Percentiles rank a stretch among this genome's conserved stretches.
Evolutionary conservation across 2,797 vertebrate species (phyloP).

Genomic region (Thripadectes ignobilis): DNA sequence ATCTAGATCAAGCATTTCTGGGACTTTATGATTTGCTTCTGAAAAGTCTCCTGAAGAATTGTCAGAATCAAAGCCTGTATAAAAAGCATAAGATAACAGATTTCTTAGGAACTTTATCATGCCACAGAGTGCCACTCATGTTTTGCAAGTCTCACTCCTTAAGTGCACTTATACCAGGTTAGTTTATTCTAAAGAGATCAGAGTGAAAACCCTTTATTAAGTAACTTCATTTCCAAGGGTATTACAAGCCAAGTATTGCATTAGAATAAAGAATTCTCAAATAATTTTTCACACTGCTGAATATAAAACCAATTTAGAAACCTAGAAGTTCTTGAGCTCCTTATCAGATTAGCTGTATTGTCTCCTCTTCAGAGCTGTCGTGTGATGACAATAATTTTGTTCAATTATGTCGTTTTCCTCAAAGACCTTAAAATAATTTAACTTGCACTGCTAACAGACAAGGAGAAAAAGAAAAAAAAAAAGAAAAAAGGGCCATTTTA

Average conservation of each 20-base stretch:
- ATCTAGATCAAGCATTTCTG: conserved; percentile 76
- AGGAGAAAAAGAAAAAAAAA: neutral
- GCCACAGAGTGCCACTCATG: neutral
- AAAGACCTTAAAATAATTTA: neutral
- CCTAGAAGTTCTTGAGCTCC: neutral
- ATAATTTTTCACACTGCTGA: neutral
- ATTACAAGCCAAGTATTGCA: neutral
- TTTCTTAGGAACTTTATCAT: neutral
- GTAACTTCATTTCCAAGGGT: neutral
- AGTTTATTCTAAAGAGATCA: neutral
- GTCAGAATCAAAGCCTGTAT: conserved; percentile 92
- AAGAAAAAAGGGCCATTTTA: neutral
- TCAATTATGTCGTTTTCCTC: neutral
- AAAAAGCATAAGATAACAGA: neutral
- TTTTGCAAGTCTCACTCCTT: neutral
- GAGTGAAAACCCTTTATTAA: neutral
- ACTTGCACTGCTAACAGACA: neutral
- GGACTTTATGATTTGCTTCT: conserved; percentile 86
- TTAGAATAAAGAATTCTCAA: neutral
- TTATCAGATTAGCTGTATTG: neutral
- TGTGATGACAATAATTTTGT: neutral
- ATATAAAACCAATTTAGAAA: neutral
- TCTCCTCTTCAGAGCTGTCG: neutral
- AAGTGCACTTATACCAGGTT: neutral
- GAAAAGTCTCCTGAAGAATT: conserved; percentile 92